Base-by-base conservation (phyloP, 2,797 vertebrate species). In the Heliangelus exortis region DNA sequence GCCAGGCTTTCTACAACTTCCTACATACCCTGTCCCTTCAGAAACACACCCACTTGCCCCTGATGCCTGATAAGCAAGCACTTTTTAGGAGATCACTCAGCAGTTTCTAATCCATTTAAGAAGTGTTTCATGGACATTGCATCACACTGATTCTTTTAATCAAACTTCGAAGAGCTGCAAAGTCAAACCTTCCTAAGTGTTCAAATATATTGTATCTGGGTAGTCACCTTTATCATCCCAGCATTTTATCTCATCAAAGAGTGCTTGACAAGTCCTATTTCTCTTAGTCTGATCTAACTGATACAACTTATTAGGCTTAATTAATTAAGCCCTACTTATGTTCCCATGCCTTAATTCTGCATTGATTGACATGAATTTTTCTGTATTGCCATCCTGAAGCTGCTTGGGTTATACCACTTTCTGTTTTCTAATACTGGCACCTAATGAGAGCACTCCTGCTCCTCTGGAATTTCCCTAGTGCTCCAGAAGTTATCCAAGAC, bases 401-500 rank as follows among this genome's bases (percentile, higher is more conserved):
- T 90, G 17, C 62, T 90, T 79, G 82, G 73, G 82, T 81, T 69
- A 93, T 16, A 78, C 41, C 47, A 87, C 91, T 94, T 95, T 93
- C 94, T 87, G 79, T 87, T 94, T 89, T 93, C 76, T 80, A 74
- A 85, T 61, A 58, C 65, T 91, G 92, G 72, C 61, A 93, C 36
- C 92, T 26, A 79, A 83, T 79, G 41, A 93, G 76, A 94, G 36
- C 53, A 87, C 81, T 92, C 61, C 26, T 1, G 25, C 92, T 91
- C 29, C 41, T 92, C 65, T 95, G 91, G 87, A 96, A 92, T 95
- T 94, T 95, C 89, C 79, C 79, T 89, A 58, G 39, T 87, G 68
- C 62, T 72, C 68, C 89, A 87, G 69, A 41, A 95, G 87, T 95
- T 93, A 89, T 95, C 73, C 95, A 95, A 96, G 76, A 91, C 72